Evolutionary conservation across 2,797 vertebrate species (phyloP).

Genomic region (Enteromius viviparus): DNA sequence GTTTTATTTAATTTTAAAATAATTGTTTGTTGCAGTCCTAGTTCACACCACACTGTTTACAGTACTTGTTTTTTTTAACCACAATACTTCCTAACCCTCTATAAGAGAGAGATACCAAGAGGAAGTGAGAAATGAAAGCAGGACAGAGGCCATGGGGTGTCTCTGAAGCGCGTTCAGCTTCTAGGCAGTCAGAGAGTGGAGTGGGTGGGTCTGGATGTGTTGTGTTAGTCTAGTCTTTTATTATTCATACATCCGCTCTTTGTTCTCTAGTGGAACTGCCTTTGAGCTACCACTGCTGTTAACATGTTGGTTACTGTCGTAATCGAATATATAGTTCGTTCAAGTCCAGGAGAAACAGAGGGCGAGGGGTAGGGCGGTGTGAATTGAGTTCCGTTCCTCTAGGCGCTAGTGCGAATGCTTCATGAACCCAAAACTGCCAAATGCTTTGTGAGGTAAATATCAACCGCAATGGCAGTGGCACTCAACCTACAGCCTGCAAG

Average conservation of each 20-base stretch:
- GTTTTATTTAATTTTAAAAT: background rate
- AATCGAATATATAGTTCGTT: constrained; percentile 37
- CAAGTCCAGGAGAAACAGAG: constrained; percentile 10
- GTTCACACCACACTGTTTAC: background rate
- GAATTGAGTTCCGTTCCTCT: constrained; percentile 21
- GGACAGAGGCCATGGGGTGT: constrained; percentile 32
- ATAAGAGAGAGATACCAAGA: background rate
- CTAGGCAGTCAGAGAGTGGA: constrained; percentile 27
- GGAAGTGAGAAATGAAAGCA: constrained; percentile 38
- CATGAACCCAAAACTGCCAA: constrained; percentile 41
- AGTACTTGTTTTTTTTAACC: background rate
- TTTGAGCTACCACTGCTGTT: constrained; percentile 45
- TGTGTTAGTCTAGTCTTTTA: constrained; percentile 55
- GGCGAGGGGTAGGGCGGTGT: background rate
- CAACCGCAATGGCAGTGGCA: constrained; percentile 25
- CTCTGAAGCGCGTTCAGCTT: constrained; percentile 38
- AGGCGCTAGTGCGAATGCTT: constrained; percentile 44
- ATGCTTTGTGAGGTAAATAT: constrained; percentile 48
- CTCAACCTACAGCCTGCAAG: constrained; percentile 33
- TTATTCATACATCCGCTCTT: constrained; percentile 51
- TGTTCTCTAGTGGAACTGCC: constrained; percentile 39
- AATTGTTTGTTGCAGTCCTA: background rate
- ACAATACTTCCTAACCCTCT: background rate
- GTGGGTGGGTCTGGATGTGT: constrained; percentile 45
- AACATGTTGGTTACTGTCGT: constrained; percentile 46